These are phyloP conservation scores for Probosciger aterrimus DNA, from an alignment of 2,113 vertebrate species.

Conservation along the genomic window DNA sequence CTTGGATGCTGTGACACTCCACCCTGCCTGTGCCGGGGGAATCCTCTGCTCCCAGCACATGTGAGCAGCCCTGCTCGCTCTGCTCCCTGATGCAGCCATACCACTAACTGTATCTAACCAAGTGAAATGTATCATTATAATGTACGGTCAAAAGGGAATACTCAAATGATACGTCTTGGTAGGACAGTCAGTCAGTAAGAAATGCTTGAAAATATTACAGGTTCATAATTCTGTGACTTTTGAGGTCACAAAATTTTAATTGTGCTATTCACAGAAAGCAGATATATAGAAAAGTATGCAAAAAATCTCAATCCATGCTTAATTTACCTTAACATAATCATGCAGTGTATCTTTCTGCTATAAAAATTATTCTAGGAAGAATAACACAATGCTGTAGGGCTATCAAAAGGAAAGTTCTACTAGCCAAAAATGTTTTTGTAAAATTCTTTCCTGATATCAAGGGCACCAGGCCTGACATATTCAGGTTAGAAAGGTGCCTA, in stretches of 20 bases:
- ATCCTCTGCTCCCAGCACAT: neutral
- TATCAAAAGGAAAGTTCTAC: neutral
- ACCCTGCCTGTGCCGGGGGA: rapidly evolving
- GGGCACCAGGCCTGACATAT: neutral
- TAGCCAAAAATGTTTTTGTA: neutral
- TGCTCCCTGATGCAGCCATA: neutral
- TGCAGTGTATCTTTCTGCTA: neutral
- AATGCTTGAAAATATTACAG: neutral
- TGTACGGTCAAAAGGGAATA: neutral
- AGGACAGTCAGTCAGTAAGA: neutral
- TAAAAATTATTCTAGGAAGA: neutral
- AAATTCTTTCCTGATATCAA: neutral
- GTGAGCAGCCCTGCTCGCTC: rapidly evolving
- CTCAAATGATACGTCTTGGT: neutral
- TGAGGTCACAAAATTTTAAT: neutral
- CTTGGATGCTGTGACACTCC: rapidly evolving
- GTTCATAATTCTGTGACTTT: neutral
- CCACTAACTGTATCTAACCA: neutral
- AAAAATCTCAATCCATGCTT: neutral
- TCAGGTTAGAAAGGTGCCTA: neutral
- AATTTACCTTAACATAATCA: neutral
- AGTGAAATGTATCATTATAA: neutral
- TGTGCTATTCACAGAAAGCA: neutral
- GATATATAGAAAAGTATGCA: neutral
- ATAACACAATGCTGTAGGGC: neutral